Base-by-base conservation (phyloP, 2,888 invertebrate species). In the Helicoverpa assulta region DNA sequence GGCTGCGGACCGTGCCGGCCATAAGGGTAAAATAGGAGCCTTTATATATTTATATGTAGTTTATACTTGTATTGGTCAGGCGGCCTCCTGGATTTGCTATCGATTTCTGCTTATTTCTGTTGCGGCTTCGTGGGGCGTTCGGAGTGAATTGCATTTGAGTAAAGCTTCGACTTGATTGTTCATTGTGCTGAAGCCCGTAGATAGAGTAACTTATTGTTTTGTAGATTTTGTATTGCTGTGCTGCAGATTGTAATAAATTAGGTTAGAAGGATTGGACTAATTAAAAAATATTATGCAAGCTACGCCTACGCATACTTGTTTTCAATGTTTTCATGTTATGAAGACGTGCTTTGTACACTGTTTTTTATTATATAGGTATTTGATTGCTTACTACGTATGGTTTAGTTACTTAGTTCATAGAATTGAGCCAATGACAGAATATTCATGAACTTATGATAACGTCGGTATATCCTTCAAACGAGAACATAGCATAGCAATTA, bases 11-110 rank as follows among this genome's bases (percentile, higher is more conserved):
- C 86, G 90, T 90, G 92, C 95, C 92, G 95, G 95, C 94, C 95
- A 95, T 95, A 95, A 93, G 95, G 95, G 95, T 95, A 95, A 95
- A 95, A 94, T 93, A 92, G 92, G 89, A 89, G 89, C 86, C 70
- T 90, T 89, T 93, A 89, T 93, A 91, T 92, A 92, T 93, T 90
- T 94, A 91, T 91, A 88, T 91, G 90, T 79, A 83, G 73, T 89
- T 85, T 91, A 88, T 91, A 90, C 89, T 89, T 93, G 90, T 90
- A 89, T 91, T 94, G 95, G 95, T 95, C 95, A 95, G 93, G 85
- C 86, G 82, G 82, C 69, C 74, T 64, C 76, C 65, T 65, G 73
- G 85, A 83, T 83, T 84, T 85, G 82, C 65, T 92, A 94, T 94
- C 88, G 93, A 94, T 94, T 92, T 90, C 61, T 66, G 53, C 77